These are phyloP conservation scores for Myotis lucifugus DNA, from an alignment of 2,113 vertebrate genomes.

Conservation along the genomic window DNA sequence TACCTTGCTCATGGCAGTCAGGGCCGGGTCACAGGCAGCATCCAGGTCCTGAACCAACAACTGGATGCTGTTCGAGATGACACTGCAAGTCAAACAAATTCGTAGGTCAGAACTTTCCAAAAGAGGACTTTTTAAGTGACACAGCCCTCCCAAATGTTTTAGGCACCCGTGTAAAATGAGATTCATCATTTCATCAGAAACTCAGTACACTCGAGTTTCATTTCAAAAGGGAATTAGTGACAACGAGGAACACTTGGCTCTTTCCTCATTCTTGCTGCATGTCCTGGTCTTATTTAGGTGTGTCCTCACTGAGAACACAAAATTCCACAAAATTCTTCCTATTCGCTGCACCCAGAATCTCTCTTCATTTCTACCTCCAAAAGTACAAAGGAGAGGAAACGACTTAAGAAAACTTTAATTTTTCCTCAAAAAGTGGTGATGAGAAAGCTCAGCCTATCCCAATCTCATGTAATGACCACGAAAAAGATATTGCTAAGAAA, in stretches of 20 bases:
- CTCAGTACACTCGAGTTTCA: background rate
- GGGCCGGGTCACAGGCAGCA: constrained; percentile 96
- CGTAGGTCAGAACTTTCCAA: background rate
- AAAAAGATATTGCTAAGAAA: background rate
- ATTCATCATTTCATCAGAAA: background rate
- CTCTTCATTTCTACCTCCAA: background rate
- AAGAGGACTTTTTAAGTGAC: background rate
- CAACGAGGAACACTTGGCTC: background rate
- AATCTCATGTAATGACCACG: background rate
- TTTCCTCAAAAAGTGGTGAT: background rate
- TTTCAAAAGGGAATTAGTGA: constrained; percentile 8
- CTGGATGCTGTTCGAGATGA: constrained; percentile 99
- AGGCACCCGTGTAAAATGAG: background rate
- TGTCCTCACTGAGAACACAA: background rate
- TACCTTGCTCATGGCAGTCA: constrained; percentile 99
- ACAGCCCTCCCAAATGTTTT: background rate
- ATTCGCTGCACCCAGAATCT: background rate
- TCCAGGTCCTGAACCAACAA: constrained; percentile 98
- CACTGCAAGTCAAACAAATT: constrained; percentile 84
- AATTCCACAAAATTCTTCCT: background rate
- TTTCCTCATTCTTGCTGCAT: background rate
- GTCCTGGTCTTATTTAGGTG: background rate
- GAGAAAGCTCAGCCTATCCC: background rate
- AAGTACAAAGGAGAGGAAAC: constrained; percentile 26
- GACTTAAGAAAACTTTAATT: background rate